phyloP scores from a whole-genome alignment of 1,140 invertebrate genomes.

The Yoshiicerus persimilis region DNA sequence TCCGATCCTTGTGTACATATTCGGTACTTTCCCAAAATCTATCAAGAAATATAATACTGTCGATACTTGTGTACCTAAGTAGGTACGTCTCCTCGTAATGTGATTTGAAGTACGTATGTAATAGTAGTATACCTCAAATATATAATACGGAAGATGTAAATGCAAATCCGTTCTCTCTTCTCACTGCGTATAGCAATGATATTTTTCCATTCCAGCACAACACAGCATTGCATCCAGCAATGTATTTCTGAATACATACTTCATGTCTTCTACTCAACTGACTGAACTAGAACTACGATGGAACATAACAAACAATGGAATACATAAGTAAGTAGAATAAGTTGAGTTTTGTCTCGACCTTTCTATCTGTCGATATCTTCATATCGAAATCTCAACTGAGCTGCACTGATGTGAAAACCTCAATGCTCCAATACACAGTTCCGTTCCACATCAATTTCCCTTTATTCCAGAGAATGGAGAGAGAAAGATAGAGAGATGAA shows the following conservation, averaged over 20 bases:
- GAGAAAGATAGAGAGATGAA: slow-evolving; percentile 16
- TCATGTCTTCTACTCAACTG: neutral
- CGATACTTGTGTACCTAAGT: neutral
- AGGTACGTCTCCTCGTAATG: neutral
- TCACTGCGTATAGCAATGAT: slow-evolving; percentile 12
- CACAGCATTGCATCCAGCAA: neutral
- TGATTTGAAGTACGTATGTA: neutral
- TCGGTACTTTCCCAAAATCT: neutral
- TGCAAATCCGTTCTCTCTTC: neutral
- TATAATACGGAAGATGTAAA: neutral
- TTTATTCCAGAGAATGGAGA: slow-evolving; percentile 30
- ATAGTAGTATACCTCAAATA: neutral
- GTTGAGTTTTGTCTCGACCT: slow-evolving; percentile 3
- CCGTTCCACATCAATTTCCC: slow-evolving; percentile 39
- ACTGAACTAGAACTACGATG: neutral
- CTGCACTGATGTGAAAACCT: slow-evolving; percentile 34
- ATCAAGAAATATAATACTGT: neutral
- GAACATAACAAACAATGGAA: neutral
- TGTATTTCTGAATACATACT: neutral
- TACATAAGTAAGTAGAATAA: neutral
- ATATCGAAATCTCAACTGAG: slow-evolving; percentile 35
- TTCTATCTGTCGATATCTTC: slow-evolving; percentile 42
- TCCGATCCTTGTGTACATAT: neutral
- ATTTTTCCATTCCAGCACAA: neutral
- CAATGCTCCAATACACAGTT: slow-evolving; percentile 38